These are phyloP conservation scores for Neolamprologus hecqui DNA, from an alignment of 2,113 vertebrate species.

Conservation along the genomic window DNA sequence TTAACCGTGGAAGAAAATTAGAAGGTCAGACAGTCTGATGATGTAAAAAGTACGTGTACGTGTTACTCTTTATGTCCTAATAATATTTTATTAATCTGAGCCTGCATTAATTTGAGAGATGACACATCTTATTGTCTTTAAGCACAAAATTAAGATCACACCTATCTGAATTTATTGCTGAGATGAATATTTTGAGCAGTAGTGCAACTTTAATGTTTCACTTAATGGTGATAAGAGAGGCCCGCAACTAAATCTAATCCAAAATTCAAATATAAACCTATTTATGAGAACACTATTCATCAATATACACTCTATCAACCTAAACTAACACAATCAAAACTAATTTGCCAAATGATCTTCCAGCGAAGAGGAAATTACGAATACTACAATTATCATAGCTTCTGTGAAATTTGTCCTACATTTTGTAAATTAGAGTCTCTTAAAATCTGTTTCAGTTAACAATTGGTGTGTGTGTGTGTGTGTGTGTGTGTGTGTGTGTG, in stretches of 20 bases:
- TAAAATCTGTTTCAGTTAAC: neutral
- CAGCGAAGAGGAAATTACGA: neutral
- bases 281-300: neutral
- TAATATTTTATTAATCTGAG: neutral
- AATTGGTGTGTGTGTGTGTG: neutral
- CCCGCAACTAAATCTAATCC: neutral
- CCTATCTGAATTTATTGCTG: neutral
- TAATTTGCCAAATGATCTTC: neutral
- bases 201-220: neutral
- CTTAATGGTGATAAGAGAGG: neutral
- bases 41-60: neutral
- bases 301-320: neutral
- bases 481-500: too few relatives aligned
- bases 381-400: neutral
- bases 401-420: neutral
- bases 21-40: neutral
- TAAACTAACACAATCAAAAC: neutral
- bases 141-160: neutral
- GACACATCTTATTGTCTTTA: neutral
- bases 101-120: neutral
- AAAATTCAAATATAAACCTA: neutral
- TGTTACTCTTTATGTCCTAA: neutral
- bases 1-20: neutral
- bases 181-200: neutral
- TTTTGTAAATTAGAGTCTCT: neutral